phyloP scores from a whole-genome alignment of 2,888 invertebrate species.

The Ochropleura leucogaster region DNA sequence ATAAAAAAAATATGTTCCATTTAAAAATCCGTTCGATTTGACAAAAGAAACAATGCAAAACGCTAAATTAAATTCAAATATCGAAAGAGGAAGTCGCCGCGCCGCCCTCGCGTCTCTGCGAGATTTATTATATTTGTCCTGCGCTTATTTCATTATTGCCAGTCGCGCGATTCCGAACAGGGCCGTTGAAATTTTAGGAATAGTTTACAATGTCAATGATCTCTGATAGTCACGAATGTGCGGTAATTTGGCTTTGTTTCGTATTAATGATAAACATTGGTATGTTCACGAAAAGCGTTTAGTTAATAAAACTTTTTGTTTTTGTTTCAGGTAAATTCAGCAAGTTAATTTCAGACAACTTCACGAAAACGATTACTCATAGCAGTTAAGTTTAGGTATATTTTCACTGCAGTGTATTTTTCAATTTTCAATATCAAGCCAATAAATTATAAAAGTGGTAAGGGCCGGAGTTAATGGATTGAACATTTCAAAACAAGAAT shows the following conservation, averaged over 20 bases:
- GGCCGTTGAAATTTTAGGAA: slow-evolving; percentile 77
- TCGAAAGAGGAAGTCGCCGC: slow-evolving; percentile 89
- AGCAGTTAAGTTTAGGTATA: slow-evolving; percentile 18
- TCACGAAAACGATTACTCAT: slow-evolving; percentile 2
- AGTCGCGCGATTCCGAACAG: slow-evolving; percentile 80
- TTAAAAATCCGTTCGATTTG: slow-evolving; percentile 76
- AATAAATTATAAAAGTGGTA: slow-evolving; percentile 57
- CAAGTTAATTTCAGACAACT: slow-evolving; percentile 1
- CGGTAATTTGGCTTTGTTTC: slow-evolving; percentile 41
- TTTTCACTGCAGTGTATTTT: slow-evolving; percentile 22
- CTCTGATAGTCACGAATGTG: slow-evolving; percentile 62
- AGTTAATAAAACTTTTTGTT: slow-evolving; percentile 30
- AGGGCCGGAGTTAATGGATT: slow-evolving; percentile 77
- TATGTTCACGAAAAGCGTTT: slow-evolving; percentile 18
- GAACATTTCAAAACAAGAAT: slow-evolving; percentile 80
- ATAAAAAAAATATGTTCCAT: slow-evolving; percentile 33
- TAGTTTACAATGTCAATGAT: slow-evolving; percentile 73
- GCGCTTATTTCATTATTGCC: slow-evolving; percentile 90
- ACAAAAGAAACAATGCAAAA: slow-evolving; percentile 84
- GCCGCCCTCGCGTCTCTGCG: slow-evolving; percentile 85
- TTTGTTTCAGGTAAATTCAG: slow-evolving; percentile 76
- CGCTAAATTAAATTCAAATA: slow-evolving; percentile 90
- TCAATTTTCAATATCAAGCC: slow-evolving; percentile 8
- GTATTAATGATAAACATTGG: slow-evolving; percentile 23
- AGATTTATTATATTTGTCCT: slow-evolving; percentile 91